These are phyloP conservation scores for Trilocha varians DNA, from an alignment of 2,888 invertebrate genomes.

Conservation along the genomic window DNA sequence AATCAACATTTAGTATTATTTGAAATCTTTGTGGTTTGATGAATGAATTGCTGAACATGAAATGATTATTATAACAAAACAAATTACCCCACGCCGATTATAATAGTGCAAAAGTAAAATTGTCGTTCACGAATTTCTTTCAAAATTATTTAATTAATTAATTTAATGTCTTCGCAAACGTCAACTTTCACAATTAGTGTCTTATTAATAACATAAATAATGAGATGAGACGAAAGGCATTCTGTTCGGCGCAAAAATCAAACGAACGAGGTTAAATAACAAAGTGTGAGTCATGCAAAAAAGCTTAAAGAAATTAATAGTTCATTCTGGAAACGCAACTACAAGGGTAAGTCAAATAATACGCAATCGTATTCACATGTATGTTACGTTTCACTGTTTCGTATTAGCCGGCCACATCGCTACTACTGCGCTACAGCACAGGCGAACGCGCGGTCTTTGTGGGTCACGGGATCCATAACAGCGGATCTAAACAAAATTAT, in stretches of 20 bases:
- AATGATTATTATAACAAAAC: conserved; percentile 5
- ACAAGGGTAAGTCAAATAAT: neutral
- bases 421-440: conserved; percentile 7
- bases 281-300: conserved; percentile 1
- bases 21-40: conserved; percentile 3
- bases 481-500: neutral
- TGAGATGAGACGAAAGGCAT: conserved; percentile 10
- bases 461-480: neutral
- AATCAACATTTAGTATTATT: neutral
- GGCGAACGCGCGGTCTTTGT: conserved; percentile 5
- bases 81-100: conserved; percentile 7
- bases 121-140: neutral
- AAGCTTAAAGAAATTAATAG: neutral
- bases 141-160: neutral
- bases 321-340: neutral
- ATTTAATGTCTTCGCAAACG: conserved; percentile 16
- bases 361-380: neutral
- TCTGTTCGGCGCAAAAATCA: conserved; percentile 31
- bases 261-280: conserved; percentile 12
- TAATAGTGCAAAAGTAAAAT: neutral
- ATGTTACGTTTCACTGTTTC: neutral
- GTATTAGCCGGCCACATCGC: neutral
- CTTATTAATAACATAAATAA: conserved; percentile 25
- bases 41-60: conserved; percentile 3
- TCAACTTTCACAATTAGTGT: conserved; percentile 38